phyloP scores from a whole-genome alignment of 2,797 vertebrate genomes.

The Clarias laeviceps region DNA sequence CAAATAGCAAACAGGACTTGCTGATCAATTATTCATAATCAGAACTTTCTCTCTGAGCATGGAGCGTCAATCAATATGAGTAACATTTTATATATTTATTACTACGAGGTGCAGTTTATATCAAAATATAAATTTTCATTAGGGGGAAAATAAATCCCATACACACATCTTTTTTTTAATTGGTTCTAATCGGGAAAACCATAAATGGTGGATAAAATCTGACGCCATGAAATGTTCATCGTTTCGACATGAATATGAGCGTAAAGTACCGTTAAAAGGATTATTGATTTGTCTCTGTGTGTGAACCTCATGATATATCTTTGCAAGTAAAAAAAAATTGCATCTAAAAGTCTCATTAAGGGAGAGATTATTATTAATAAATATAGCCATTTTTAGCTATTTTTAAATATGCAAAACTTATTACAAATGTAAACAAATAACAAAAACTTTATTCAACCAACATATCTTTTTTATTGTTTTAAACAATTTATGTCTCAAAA shows the following conservation, averaged over 20 bases:
- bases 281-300: not conserved
- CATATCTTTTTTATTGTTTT: too few species aligned
- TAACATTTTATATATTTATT: not conserved
- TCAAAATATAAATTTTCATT: not conserved
- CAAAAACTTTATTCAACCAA: too few species aligned
- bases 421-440: too few species aligned
- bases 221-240: not conserved
- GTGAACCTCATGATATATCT: not conserved
- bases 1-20: constrained; percentile 8
- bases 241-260: not conserved
- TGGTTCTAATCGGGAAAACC: not conserved
- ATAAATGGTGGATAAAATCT: not conserved
- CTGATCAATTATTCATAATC: constrained; percentile 17
- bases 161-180: not conserved
- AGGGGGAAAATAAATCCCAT: not conserved
- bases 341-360: not conserved
- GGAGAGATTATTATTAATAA: not conserved
- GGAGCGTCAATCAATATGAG: not conserved
- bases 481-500: too few species aligned
- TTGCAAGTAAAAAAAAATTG: not conserved
- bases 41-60: not conserved
- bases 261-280: not conserved
- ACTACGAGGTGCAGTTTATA: not conserved
- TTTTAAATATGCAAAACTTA: too few species aligned
- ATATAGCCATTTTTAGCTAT: too few species aligned